phyloP scores from a whole-genome alignment of 2,797 vertebrate genomes.

The Muscicapa striata region DNA sequence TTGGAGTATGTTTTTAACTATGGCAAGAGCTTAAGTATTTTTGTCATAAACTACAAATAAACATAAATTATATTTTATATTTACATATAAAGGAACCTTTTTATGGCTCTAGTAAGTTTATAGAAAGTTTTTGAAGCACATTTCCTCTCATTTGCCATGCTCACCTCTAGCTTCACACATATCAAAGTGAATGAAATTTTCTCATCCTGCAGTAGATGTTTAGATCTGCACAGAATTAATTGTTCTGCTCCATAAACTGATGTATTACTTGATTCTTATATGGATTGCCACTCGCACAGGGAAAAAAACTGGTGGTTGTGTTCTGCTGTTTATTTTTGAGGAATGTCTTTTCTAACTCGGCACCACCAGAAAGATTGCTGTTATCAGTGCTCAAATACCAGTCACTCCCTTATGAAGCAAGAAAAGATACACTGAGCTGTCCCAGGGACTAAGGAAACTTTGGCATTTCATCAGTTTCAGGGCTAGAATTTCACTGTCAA shows the following conservation, averaged over 20 bases:
- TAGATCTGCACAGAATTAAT: neutral
- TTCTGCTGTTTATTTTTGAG: constrained; percentile 74
- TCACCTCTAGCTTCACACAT: neutral
- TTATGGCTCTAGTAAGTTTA: neutral
- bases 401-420: constrained; percentile 80
- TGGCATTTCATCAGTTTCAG: constrained; percentile 79
- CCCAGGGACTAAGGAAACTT: constrained; percentile 65
- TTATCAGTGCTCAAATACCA: constrained; percentile 84
- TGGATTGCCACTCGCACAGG: neutral
- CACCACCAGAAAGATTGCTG: constrained; percentile 75
- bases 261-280: neutral
- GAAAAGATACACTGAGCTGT: constrained; percentile 73
- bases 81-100: neutral
- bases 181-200: neutral
- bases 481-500: constrained; percentile 79
- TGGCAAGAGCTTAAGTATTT: neutral
- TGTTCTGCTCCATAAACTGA: neutral
- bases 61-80: too few relatives aligned
- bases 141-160: neutral
- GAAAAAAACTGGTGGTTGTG: neutral
- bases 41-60: neutral
- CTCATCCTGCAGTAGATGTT: neutral
- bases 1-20: neutral
- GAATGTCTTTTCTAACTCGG: constrained; percentile 79
- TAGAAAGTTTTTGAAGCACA: neutral